phyloP scores from a whole-genome alignment of 2,888 invertebrate genomes.

The Lissonota sp. region DNA sequence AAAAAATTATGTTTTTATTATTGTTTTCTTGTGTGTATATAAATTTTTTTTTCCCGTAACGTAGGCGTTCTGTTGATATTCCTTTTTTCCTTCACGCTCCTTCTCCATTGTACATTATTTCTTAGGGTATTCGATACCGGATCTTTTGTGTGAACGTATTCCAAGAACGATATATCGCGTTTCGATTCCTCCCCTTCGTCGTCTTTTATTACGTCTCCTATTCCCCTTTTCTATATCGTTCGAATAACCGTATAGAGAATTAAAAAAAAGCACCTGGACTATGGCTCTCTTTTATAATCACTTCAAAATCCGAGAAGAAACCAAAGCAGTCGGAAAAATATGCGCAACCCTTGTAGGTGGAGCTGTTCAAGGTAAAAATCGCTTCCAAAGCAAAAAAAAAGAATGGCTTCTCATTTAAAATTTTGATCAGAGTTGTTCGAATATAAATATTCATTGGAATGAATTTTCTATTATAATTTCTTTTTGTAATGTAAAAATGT shows the following conservation, averaged over 20 bases:
- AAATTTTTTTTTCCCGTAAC: background rate
- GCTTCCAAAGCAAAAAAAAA: too few relatives aligned
- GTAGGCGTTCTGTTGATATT: constrained; percentile 4
- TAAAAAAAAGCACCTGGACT: constrained; percentile 4
- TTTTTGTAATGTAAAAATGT: too few relatives aligned
- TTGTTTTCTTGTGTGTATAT: background rate
- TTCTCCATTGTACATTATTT: constrained; percentile 11
- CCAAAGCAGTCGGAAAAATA: too few relatives aligned
- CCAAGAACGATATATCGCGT: constrained; percentile 46
- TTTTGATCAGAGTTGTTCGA: too few relatives aligned
- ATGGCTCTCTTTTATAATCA: too few relatives aligned
- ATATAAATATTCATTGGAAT: too few relatives aligned
- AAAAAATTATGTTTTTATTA: constrained; percentile 32
- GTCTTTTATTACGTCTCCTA: constrained; percentile 38
- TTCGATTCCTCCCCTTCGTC: constrained; percentile 19
- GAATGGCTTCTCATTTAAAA: too few relatives aligned
- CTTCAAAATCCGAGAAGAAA: too few relatives aligned
- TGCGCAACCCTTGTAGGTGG: too few relatives aligned
- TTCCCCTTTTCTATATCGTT: constrained; percentile 16
- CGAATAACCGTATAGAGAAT: constrained; percentile 19
- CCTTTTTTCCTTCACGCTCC: constrained; percentile 2
- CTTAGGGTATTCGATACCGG: constrained; percentile 33
- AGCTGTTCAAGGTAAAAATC: too few relatives aligned
- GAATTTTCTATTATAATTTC: too few relatives aligned
- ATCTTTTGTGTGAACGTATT: constrained; percentile 32